Evolutionary conservation across 2,888 invertebrate species (phyloP), one percentile per base, ranked within the genome.

Genomic region (Rhopalosiphum nymphaeae): DNA sequence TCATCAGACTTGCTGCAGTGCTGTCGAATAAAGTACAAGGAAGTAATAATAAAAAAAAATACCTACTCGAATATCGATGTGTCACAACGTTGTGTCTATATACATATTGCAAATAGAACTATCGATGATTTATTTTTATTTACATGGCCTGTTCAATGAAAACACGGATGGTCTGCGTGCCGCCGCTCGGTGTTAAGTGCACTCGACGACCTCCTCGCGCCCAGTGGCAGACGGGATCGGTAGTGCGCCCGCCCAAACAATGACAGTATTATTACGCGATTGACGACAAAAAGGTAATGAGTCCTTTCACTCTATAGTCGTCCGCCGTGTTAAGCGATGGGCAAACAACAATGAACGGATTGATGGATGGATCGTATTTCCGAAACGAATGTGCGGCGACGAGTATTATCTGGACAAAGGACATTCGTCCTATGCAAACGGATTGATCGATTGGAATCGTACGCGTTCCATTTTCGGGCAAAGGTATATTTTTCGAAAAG

Each of bases 401-500:
- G 36, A 78, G 36, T 9, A 7, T 21, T 36, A 78, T 78, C 78
- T 78, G 78, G 49, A 90, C 90, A 78, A 90, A 78, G 67, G 90
- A 90, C 90, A 67, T 90, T 90, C 46, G 49, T 90, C 90, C 90
- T 67, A 36, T 90, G 46, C 67, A 90, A 90, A 90, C 90, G 90
- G 49, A 90, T 67, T 78, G 78, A 78, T 78, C 78, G 78, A 78
- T 78, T 21, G 36, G 36, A 78, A 36, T 78, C 36, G 78, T 9
- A 36, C 36, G 78, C 7, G 36, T 9, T 21, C 36, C 21, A 21
- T 78, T 78, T 78, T 36, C 21, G 21, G 36, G 21, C 78, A 9
- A 78, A 78, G 36, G n/a, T n/a, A n/a, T n/a, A n/a, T n/a, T n/a
- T n/a, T n/a, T n/a, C n/a, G n/a, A 67, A 67, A 67, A n/a, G 36